These are phyloP conservation scores for Columba janthina DNA, from an alignment of 2,113 vertebrate genomes.

Conservation along the genomic window DNA sequence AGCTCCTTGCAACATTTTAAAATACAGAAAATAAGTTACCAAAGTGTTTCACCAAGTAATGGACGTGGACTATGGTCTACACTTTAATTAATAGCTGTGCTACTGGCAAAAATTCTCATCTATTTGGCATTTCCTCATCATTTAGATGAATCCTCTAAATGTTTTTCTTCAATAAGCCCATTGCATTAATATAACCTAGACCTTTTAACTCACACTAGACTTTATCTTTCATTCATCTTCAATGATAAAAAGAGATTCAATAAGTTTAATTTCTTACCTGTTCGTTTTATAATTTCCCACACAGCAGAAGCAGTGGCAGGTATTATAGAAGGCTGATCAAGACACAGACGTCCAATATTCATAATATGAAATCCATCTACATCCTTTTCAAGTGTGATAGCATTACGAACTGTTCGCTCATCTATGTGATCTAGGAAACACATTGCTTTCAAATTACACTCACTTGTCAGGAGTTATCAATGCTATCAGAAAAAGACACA, in stretches of 20 bases:
- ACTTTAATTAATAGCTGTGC: neutral
- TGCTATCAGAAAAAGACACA: neutral
- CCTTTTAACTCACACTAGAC: neutral
- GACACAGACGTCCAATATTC: conserved; percentile 89
- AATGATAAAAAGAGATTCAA: neutral
- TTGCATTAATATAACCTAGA: neutral
- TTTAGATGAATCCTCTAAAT: neutral
- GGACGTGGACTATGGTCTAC: fast-evolving
- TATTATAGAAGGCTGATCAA: conserved; percentile 87
- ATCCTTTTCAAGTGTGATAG: conserved; percentile 89
- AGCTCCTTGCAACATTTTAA: neutral
- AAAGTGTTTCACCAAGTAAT: neutral
- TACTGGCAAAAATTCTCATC: neutral
- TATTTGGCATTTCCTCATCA: neutral
- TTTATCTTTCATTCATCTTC: neutral
- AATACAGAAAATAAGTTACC: neutral
- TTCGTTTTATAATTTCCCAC: conserved; percentile 91
- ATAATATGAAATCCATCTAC: conserved; percentile 93
- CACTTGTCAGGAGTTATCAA: neutral
- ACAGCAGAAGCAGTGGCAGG: conserved; percentile 91
- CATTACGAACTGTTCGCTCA: conserved; percentile 85
- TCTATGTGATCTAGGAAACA: conserved; percentile 83
- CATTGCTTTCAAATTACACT: neutral
- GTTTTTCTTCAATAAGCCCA: neutral
- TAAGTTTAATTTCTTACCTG: conserved; percentile 71